Percentiles rank a stretch among this genome's conserved stretches.
Conservation (phyloP, 2,888 invertebrate genomes). For the Leptopilina myrica region DNA sequence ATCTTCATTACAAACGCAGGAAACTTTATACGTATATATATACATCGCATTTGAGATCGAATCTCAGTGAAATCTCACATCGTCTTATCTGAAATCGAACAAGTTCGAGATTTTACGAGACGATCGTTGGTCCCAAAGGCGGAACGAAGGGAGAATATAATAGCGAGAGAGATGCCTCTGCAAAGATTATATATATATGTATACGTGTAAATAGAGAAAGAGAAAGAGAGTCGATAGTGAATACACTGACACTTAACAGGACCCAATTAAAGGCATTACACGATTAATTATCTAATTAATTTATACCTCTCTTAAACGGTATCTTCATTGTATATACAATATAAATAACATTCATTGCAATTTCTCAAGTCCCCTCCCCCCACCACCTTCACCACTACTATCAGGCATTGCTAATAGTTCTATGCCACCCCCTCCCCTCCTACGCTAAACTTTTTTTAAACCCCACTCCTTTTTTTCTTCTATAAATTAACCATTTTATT, state of each 20-base stretch:
- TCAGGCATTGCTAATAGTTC: no score
- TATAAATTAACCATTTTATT: no score
- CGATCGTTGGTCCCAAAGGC: slow-evolving; percentile 21
- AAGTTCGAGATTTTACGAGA: slow-evolving; percentile 64
- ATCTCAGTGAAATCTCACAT: slow-evolving; percentile 72
- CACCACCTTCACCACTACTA: no score
- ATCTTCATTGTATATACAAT: slow-evolving; percentile 4
- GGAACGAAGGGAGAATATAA: slow-evolving; percentile 19
- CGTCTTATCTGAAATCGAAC: slow-evolving; percentile 73
- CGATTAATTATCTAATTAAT: slow-evolving; percentile 77
- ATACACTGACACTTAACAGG: slow-evolving; percentile 74
- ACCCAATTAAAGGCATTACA: slow-evolving; percentile 76
- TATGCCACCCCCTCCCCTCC: no score
- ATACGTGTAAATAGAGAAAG: slow-evolving; percentile 1
- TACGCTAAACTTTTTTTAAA: no score
- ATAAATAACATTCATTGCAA: no score
- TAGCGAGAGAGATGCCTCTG: slow-evolving; percentile 59
- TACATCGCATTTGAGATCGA: slow-evolving; percentile 68
- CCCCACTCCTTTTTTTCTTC: no score
- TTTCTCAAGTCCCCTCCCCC: no score
- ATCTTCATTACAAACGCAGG: slow-evolving; percentile 51
- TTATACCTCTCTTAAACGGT: slow-evolving; percentile 62
- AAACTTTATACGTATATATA: slow-evolving; percentile 44
- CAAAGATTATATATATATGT: slow-evolving; percentile 55
- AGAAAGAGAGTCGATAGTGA: slow-evolving; percentile 50